A percentile compares a stretch with the other conserved stretches of the same genome.
phyloP scores from a whole-genome alignment of 2,113 vertebrate genomes.

The Pedionomus torquatus region DNA sequence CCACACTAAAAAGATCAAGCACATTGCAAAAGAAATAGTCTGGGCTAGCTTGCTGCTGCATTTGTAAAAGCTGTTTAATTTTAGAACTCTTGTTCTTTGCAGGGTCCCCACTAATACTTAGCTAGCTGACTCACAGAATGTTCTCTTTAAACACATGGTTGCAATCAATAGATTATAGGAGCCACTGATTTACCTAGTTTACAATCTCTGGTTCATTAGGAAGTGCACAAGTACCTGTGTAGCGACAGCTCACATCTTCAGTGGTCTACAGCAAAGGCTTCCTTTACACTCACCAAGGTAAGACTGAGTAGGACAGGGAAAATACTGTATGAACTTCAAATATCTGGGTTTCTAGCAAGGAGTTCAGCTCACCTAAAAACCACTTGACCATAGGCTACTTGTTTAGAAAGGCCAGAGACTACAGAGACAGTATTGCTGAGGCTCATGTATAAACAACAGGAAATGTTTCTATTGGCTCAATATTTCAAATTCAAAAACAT shows the following conservation, averaged over 20 bases:
- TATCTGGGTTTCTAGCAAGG: background rate
- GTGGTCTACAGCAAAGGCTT: background rate
- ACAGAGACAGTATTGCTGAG: background rate
- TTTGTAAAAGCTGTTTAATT: background rate
- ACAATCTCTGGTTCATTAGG: background rate
- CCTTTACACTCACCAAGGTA: background rate
- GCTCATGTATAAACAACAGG: accelerated
- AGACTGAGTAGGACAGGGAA: background rate
- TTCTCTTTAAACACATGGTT: background rate
- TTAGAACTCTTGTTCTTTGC: background rate
- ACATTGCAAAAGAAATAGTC: background rate
- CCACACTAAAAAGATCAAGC: background rate
- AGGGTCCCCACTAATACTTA: background rate
- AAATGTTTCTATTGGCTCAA: background rate
- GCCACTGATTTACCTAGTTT: constrained; percentile 1
- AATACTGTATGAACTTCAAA: background rate
- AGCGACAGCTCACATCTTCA: background rate
- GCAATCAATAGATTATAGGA: constrained; percentile 5
- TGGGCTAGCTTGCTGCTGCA: background rate
- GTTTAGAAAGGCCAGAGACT: background rate
- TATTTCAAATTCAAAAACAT: background rate
- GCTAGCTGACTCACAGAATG: background rate
- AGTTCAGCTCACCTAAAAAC: background rate
- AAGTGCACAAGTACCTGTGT: background rate
- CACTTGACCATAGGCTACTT: background rate